A percentile compares a stretch with the other conserved stretches of the same genome.
Conservation (phyloP, 2,888 invertebrate genomes). For the Gastrophysa polygoni region DNA sequence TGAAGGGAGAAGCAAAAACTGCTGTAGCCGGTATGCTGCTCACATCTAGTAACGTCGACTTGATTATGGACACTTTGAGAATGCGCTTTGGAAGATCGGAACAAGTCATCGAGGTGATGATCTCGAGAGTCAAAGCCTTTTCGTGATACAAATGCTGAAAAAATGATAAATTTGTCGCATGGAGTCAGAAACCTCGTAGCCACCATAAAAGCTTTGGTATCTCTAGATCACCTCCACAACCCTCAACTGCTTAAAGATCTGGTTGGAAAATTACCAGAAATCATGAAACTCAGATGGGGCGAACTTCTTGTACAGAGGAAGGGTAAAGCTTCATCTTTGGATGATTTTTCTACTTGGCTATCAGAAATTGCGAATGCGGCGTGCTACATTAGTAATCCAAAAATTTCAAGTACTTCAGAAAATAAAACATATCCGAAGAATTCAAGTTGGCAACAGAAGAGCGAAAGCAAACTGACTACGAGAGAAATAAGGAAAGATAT, state of each 20-base stretch:
- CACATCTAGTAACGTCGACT: neutral
- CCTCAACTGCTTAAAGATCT: neutral
- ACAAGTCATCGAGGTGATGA: neutral
- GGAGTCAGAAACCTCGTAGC: neutral
- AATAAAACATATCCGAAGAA: too few species aligned
- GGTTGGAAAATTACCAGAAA: neutral
- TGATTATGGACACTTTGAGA: neutral
- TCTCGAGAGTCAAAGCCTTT: neutral
- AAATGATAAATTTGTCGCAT: neutral
- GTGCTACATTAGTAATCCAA: too few species aligned
- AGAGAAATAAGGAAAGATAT: neutral
- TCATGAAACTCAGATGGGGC: neutral
- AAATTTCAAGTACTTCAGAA: too few species aligned
- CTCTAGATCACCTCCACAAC: neutral
- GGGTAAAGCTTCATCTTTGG: neutral
- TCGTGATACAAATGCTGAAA: neutral
- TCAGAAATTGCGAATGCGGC: neutral
- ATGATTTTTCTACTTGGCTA: neutral
- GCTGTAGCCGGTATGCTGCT: neutral
- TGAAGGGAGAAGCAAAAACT: neutral
- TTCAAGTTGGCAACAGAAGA: too few species aligned
- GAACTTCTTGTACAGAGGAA: neutral
- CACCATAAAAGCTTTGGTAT: neutral
- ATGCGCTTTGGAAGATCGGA: neutral
- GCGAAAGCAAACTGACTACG: neutral